Conservation (phyloP, 2,888 invertebrate species). For the Sipunculus nudus region DNA sequence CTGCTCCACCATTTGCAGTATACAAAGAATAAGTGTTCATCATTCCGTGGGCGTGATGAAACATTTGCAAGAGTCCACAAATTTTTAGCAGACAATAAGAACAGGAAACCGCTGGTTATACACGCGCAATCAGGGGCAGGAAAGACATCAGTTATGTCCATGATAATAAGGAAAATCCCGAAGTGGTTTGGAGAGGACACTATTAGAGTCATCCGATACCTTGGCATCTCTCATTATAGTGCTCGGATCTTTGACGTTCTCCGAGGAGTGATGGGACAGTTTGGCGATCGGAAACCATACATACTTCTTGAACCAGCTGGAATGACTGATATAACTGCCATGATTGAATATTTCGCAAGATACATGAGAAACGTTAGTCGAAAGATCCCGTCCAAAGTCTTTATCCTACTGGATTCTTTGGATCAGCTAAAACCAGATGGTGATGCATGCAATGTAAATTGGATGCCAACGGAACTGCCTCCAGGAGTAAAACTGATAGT, state of each 20-base stretch:
- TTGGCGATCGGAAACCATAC: constrained; percentile 40
- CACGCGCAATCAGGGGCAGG: constrained; percentile 29
- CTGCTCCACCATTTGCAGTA: constrained; percentile 57
- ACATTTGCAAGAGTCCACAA: constrained; percentile 33
- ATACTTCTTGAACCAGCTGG: constrained; percentile 52
- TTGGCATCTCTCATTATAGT: constrained; percentile 46
- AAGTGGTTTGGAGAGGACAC: constrained; percentile 27
- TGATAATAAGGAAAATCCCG: constrained; percentile 9
- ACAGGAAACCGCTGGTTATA: constrained; percentile 7
- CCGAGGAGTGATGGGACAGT: constrained; percentile 37
- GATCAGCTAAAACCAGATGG: constrained; percentile 51
- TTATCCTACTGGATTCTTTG: constrained; percentile 58
- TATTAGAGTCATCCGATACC: constrained; percentile 42
- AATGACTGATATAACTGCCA: constrained; percentile 30
- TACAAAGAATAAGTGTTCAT: constrained; percentile 50
- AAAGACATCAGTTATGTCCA: constrained; percentile 37
- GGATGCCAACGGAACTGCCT: constrained; percentile 55
- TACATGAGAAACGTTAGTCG: constrained; percentile 47
- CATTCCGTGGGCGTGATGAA: constrained; percentile 56
- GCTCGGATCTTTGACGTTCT: constrained; percentile 37
- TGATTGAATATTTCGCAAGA: constrained; percentile 48
- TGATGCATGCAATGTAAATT: constrained; percentile 50
- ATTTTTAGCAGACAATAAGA: constrained; percentile 23
- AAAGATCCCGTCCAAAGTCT: constrained; percentile 44
- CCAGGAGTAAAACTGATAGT: constrained; percentile 51